Percentiles rank a stretch among this genome's conserved stretches.
Evolutionary conservation across 2,113 vertebrate genomes (phyloP).

Genomic region (Eira barbara): DNA sequence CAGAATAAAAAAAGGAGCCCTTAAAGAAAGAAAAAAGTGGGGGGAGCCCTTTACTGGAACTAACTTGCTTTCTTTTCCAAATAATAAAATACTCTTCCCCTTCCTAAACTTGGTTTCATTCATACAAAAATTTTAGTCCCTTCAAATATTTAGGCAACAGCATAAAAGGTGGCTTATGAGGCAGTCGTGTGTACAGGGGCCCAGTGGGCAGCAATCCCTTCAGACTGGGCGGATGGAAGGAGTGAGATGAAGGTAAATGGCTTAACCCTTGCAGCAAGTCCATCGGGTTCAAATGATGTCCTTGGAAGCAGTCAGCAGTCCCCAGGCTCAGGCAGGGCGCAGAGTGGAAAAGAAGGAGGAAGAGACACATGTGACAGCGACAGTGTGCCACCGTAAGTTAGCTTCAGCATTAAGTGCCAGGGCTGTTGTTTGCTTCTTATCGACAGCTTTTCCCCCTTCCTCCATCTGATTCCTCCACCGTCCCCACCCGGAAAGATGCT

Average conservation of each 20-base stretch:
- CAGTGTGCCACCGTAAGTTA: accelerated
- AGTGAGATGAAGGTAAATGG: not conserved
- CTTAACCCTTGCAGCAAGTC: not conserved
- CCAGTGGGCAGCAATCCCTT: not conserved
- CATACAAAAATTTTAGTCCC: not conserved
- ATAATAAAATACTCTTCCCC: not conserved
- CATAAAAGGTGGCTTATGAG: not conserved
- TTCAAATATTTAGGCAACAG: not conserved
- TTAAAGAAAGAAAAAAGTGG: not conserved
- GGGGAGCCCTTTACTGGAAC: not conserved
- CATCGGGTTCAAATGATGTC: not conserved
- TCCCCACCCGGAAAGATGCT: not conserved
- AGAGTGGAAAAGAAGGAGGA: not conserved
- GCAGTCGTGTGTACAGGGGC: not conserved
- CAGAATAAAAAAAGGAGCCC: not conserved
- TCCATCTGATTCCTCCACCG: not conserved
- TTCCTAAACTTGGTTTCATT: not conserved
- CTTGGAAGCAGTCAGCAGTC: not conserved
- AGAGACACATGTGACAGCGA: not conserved
- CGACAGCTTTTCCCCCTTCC: not conserved
- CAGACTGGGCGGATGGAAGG: not conserved
- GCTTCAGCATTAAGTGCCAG: not conserved
- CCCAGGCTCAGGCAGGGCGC: not conserved
- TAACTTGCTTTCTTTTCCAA: not conserved
- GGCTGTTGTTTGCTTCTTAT: not conserved